Evolutionary conservation across 2,888 invertebrate genomes (phyloP).

Genomic region (Drosophila barbarae): DNA sequence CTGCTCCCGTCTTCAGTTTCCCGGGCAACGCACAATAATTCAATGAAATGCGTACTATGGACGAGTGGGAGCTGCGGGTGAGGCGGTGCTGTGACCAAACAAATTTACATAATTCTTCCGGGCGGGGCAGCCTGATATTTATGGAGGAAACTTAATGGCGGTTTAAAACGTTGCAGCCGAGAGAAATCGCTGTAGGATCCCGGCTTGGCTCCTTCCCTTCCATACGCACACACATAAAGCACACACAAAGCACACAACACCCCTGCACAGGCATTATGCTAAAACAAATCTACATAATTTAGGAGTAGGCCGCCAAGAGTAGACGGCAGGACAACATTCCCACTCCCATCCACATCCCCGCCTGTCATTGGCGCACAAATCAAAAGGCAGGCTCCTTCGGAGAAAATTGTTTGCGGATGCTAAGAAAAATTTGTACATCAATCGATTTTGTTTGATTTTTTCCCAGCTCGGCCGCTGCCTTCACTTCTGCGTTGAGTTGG

Average conservation of each 20-base stretch:
- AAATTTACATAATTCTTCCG: slow-evolving; percentile 69
- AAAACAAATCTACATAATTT: slow-evolving; percentile 74
- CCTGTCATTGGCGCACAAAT: slow-evolving; percentile 63
- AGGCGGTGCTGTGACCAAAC: slow-evolving; percentile 60
- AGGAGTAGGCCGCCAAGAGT: slow-evolving; percentile 55
- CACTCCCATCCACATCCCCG: slow-evolving; percentile 4
- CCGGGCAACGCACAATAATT: slow-evolving; percentile 56
- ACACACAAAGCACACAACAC: slow-evolving; percentile 14
- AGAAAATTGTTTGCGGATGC: slow-evolving; percentile 70
- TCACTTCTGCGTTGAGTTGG: slow-evolving; percentile 50
- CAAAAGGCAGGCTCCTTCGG: slow-evolving; percentile 49
- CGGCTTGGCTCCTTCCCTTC: slow-evolving; percentile 11
- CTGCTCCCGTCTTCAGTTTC: slow-evolving; percentile 18
- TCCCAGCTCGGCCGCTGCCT: slow-evolving; percentile 27
- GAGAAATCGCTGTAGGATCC: slow-evolving; percentile 37
- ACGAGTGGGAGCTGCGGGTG: neutral
- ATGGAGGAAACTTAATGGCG: slow-evolving; percentile 70
- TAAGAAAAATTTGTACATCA: slow-evolving; percentile 72
- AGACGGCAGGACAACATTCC: slow-evolving; percentile 26
- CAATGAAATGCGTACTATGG: slow-evolving; percentile 51
- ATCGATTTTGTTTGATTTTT: slow-evolving; percentile 72
- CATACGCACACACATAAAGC: slow-evolving; percentile 18
- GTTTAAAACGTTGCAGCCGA: slow-evolving; percentile 63
- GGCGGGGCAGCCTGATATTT: slow-evolving; percentile 57
- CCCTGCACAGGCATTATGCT: slow-evolving; percentile 60